Evolutionary conservation across 53 echinoderm and acorn worm genomes (phyloP).

Genomic region (Stichopus horrens): DNA sequence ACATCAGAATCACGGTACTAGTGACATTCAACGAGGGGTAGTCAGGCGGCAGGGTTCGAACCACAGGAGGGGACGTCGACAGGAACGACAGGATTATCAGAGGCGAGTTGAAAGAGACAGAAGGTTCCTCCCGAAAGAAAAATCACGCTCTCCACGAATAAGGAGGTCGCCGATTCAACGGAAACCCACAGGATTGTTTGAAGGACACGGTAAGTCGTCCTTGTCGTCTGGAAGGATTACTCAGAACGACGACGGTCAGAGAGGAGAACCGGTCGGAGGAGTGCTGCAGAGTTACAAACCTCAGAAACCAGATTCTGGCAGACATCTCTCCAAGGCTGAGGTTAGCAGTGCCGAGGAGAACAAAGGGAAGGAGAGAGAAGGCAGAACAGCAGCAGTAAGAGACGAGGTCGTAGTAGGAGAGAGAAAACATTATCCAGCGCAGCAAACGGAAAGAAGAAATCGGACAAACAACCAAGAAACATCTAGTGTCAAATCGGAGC

Average conservation of each 20-base stretch:
- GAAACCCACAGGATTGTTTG: neutral
- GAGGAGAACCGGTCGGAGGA: neutral
- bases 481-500: neutral
- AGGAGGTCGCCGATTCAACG: neutral
- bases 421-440: conserved; percentile 14
- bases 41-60: neutral
- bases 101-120: neutral
- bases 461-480: neutral
- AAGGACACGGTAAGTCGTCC: neutral
- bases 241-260: neutral
- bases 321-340: neutral
- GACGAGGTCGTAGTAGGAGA: neutral
- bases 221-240: neutral
- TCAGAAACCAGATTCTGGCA: neutral
- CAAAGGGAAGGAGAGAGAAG: neutral
- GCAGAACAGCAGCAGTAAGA: neutral
- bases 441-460: neutral
- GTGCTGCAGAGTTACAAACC: neutral
- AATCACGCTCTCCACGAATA: conserved; percentile 9
- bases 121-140: conserved; percentile 25
- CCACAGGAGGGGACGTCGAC: neutral
- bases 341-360: neutral
- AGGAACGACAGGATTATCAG: neutral
- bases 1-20: neutral
- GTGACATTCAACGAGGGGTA: neutral